Evolutionary conservation across 1,140 invertebrate genomes (phyloP).

Genomic region (Drosophila quadrilineata): DNA sequence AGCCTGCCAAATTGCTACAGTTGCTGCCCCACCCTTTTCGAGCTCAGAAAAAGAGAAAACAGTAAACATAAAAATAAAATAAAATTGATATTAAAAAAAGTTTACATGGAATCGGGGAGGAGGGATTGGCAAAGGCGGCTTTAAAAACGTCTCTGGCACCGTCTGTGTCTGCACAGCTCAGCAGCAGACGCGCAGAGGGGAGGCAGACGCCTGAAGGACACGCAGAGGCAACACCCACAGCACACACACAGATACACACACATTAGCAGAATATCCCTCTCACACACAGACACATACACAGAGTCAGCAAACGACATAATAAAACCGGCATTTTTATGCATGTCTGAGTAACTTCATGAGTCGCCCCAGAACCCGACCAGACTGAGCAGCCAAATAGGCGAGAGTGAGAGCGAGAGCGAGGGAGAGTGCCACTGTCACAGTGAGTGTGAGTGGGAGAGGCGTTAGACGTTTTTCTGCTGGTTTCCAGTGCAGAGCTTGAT

Average conservation of each 20-base stretch:
- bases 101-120: background rate
- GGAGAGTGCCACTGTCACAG: background rate
- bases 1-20: slow-evolving; percentile 43
- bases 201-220: slow-evolving; percentile 45
- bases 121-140: background rate
- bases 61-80: background rate
- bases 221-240: slow-evolving; percentile 33
- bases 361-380: slow-evolving; percentile 50
- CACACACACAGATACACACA: slow-evolving; percentile 21
- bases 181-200: slow-evolving; percentile 36
- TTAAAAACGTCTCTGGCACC: slow-evolving; percentile 29
- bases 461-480: background rate
- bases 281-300: slow-evolving; percentile 13
- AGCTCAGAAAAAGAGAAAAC: background rate
- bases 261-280: slow-evolving; percentile 5
- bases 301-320: slow-evolving; percentile 69
- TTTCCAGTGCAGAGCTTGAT: slow-evolving; percentile 51
- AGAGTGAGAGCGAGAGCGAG: background rate
- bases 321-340: slow-evolving; percentile 79
- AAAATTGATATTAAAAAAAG: slow-evolving; percentile 31
- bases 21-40: slow-evolving; percentile 4
- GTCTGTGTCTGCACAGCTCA: slow-evolving; percentile 32
- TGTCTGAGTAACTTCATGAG: slow-evolving; percentile 78
- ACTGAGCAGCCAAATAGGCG: background rate
- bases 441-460: background rate